Evolutionary conservation across 2,888 invertebrate genomes (phyloP).

Genomic region (Leptinotarsa rubiginosa): DNA sequence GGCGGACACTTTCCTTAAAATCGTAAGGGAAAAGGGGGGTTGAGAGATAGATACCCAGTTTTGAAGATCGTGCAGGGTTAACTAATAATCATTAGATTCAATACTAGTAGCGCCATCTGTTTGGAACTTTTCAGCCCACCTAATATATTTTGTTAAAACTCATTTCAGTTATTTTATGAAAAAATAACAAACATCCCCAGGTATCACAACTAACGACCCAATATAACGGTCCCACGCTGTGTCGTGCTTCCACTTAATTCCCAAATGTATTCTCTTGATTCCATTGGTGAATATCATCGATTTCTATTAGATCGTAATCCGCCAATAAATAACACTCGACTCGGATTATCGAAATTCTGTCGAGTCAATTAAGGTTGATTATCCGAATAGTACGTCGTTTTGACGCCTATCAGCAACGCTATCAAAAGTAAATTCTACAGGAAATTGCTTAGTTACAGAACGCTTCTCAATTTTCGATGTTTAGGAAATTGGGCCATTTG

Average conservation of each 20-base stretch:
- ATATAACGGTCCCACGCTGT: not conserved
- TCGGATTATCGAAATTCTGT: conserved; percentile 14
- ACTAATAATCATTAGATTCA: no score
- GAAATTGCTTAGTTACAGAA: conserved; percentile 9
- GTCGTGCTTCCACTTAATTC: not conserved
- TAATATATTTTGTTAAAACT: no score
- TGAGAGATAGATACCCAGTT: no score
- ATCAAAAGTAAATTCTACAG: not conserved
- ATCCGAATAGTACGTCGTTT: not conserved
- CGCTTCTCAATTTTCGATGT: conserved; percentile 2
- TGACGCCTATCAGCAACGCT: not conserved
- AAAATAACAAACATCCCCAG: no score
- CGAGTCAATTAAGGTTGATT: conserved; percentile 5
- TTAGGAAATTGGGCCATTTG: not conserved
- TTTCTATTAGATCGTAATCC: conserved; percentile 2
- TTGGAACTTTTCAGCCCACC: no score
- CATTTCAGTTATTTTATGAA: no score
- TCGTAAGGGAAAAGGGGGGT: no score
- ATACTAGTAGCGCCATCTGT: no score
- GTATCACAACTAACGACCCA: not conserved
- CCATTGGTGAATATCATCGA: not conserved
- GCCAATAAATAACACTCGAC: conserved; percentile 3
- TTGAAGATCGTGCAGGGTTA: no score
- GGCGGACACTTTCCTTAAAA: no score
- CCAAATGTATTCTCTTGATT: not conserved